Base-by-base conservation (phyloP, 2,113 vertebrate species). In the Sterrhoptilus dennistouni region DNA sequence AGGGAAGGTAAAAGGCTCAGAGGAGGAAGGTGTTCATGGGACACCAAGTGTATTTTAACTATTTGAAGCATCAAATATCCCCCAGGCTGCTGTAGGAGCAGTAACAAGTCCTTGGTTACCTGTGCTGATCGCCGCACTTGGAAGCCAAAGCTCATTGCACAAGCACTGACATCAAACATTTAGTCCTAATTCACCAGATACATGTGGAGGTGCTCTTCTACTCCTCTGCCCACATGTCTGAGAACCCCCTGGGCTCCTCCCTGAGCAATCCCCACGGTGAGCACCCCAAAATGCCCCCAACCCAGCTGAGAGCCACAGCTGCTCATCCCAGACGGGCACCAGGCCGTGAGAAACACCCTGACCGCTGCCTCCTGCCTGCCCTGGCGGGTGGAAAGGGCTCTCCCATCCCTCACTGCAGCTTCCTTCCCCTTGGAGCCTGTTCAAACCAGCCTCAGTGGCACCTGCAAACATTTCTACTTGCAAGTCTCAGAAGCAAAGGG, bases 141-240 rank as follows among this genome's bases (percentile, higher is more conserved):
- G 88, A 77, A 85, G 24, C 33, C 65, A 40, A 42, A 87, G 57
- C 16, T 52, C 81, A 36, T 13, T 71, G 74, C 63, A 21, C 61
- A 29, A 79, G 17, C 24, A 28, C 5, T 69, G 60, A 23, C 35
- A 59, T 31, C 35, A 24, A 59, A 77, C 27, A 23, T 57, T 42
- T 27, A 53, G 87, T n/a, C 50, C 60, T 65, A 14, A 71, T 64
- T 91, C 42, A 68, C 35, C 60, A 36, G 35, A 24, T 2, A 24
- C 2, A 1, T 0, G 2, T 3, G 11, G 56, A 50, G 20, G 8
- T 36, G 33, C 40, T 57, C 52, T 70, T 33, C 40, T 0, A 0
- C 49, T n/a, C 38, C 44, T 49, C 52, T 65, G 33, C 45, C 42
- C 15, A 0, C 5, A 16, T 24, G 23, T 23, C 44, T 17, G 5